Evolutionary conservation across 2,888 invertebrate species (phyloP).

Genomic region (Digitonthophagus gazella): DNA sequence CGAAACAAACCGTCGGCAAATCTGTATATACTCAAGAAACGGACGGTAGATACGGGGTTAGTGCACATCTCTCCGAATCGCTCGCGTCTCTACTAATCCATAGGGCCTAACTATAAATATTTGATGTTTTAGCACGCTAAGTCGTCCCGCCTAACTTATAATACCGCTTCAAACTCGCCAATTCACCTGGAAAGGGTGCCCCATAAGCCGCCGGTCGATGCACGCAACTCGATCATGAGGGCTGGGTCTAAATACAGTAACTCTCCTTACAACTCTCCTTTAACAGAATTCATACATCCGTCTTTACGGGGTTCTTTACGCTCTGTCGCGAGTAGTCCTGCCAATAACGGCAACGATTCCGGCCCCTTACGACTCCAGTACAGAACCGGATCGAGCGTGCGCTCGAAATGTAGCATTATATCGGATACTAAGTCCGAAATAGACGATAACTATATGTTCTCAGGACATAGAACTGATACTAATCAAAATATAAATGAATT

Average conservation of each 20-base stretch:
- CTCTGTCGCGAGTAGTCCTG: slow-evolving; percentile 37
- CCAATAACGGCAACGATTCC: slow-evolving; percentile 36
- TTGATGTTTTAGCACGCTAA: slow-evolving; percentile 36
- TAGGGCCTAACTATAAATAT: slow-evolving; percentile 19
- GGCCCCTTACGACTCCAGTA: slow-evolving; percentile 42
- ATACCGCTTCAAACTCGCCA: slow-evolving; percentile 32
- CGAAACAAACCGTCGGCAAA: slow-evolving; percentile 35
- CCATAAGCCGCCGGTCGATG: slow-evolving; percentile 29
- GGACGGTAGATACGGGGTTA: slow-evolving; percentile 40
- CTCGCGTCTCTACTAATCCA: slow-evolving; percentile 19
- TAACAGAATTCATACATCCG: slow-evolving; percentile 39
- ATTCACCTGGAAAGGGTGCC: slow-evolving; percentile 29
- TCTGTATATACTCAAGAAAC: slow-evolving; percentile 38
- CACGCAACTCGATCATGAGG: slow-evolving; percentile 33
- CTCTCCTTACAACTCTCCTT: slow-evolving; percentile 38
- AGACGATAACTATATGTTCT: slow-evolving; percentile 38
- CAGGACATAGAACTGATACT: slow-evolving; percentile 36
- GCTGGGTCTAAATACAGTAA: slow-evolving; percentile 39
- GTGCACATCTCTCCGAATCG: slow-evolving; percentile 30
- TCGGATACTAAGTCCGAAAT: slow-evolving; percentile 35
- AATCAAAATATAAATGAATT: slow-evolving; percentile 38
- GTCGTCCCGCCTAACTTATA: slow-evolving; percentile 37
- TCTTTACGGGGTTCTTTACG: slow-evolving; percentile 37
- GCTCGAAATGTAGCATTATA: slow-evolving; percentile 52
- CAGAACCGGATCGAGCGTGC: slow-evolving; percentile 39